phyloP scores from a whole-genome alignment of 1,140 invertebrate species.

The Bombus impatiens region DNA sequence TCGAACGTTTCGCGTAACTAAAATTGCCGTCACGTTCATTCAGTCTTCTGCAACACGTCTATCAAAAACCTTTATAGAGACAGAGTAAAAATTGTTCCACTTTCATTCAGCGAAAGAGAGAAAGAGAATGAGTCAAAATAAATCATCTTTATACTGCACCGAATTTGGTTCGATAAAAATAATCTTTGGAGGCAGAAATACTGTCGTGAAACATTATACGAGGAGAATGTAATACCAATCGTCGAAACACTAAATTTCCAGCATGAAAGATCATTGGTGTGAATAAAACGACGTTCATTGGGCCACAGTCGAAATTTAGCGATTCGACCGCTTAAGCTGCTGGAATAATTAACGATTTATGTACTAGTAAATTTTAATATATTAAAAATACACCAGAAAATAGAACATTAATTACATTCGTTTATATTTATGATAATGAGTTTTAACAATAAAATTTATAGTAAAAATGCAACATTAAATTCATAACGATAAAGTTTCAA shows the following conservation, averaged over 20 bases:
- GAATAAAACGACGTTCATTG: background rate
- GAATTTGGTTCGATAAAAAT: constrained; percentile 22
- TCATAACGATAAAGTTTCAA: no score
- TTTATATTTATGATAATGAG: no score
- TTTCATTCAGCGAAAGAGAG: background rate
- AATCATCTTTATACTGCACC: background rate
- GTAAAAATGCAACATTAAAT: no score
- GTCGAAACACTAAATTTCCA: background rate
- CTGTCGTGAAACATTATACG: constrained; percentile 24
- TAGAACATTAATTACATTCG: no score
- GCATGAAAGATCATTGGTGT: background rate
- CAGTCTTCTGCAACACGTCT: background rate
- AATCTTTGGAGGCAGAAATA: constrained; percentile 18
- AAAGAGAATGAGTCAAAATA: no score
- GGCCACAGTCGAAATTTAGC: no score
- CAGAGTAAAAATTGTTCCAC: no score
- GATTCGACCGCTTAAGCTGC: no score
- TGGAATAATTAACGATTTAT: no score
- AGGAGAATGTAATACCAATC: background rate
- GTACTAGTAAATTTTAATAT: no score
- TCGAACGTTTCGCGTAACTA: background rate
- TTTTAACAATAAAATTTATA: no score
- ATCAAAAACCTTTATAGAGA: background rate
- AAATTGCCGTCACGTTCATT: constrained; percentile 17
- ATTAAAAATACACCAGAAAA: no score